These are phyloP conservation scores for Progne subis DNA, from an alignment of 2,113 vertebrate species.

Conservation along the genomic window DNA sequence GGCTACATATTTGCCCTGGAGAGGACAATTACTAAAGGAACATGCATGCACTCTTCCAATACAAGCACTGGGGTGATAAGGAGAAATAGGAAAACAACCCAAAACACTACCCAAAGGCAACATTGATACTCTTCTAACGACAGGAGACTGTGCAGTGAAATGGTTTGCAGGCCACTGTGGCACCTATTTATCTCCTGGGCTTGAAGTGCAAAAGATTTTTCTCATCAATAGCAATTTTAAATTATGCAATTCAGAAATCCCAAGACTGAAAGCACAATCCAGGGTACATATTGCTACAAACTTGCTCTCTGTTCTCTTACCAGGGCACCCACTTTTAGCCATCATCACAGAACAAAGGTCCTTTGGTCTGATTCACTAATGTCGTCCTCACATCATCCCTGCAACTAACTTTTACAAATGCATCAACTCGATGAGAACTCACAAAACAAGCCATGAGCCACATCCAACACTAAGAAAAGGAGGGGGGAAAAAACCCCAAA, in stretches of 20 bases:
- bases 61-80: neutral
- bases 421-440: neutral
- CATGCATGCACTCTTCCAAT: rapidly evolving
- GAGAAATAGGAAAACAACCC: neutral
- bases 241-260: neutral
- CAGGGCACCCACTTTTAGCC: neutral
- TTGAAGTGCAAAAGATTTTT: neutral
- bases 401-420: neutral
- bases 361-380: neutral
- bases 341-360: neutral
- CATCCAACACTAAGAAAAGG: neutral
- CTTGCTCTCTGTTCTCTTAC: neutral
- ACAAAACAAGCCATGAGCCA: neutral
- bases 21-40: neutral
- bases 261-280: neutral
- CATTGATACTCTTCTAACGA: rapidly evolving
- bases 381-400: rapidly evolving
- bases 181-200: neutral
- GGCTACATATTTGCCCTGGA: neutral
- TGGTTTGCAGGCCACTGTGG: neutral
- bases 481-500: rapidly evolving
- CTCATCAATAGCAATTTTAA: neutral
- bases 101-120: neutral
- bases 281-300: neutral
- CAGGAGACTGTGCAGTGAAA: neutral